A percentile compares a stretch with the other conserved stretches of the same genome.
phyloP scores from a whole-genome alignment of 2,113 vertebrate genomes.

The Dromiciops gliroides region DNA sequence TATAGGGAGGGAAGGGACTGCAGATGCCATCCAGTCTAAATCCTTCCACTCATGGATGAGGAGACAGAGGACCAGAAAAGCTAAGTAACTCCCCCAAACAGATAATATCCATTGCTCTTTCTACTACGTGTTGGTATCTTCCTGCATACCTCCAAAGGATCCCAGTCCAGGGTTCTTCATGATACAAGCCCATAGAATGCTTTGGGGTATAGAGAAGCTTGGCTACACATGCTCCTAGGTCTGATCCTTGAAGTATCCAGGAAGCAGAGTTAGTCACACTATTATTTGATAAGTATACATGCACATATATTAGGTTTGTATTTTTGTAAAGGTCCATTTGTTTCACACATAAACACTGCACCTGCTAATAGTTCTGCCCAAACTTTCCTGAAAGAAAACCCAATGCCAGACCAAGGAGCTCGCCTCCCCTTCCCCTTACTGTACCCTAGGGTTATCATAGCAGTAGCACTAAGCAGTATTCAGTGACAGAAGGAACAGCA shows the following conservation, averaged over 20 bases:
- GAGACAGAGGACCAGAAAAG: not conserved
- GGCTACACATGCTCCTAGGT: not conserved
- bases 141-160: not conserved
- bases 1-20: not conserved
- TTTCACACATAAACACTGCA: not conserved
- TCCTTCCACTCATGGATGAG: not conserved
- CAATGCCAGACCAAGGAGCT: not conserved
- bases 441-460: not conserved
- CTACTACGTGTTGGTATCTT: not conserved
- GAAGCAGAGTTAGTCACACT: conserved; percentile 3
- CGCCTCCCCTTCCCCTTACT: not conserved
- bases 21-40: not conserved
- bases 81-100: not conserved
- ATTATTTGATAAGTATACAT: not conserved
- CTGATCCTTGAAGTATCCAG: not conserved
- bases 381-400: not conserved
- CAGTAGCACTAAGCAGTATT: not conserved
- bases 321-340: not conserved
- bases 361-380: not conserved
- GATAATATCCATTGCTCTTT: not conserved
- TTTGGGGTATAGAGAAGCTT: not conserved
- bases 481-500: not conserved
- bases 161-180: not conserved
- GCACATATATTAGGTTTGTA: not conserved
- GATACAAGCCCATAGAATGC: not conserved